Base-by-base conservation (phyloP, 2,888 invertebrate species). In the Hemicrepidius hirtus region DNA sequence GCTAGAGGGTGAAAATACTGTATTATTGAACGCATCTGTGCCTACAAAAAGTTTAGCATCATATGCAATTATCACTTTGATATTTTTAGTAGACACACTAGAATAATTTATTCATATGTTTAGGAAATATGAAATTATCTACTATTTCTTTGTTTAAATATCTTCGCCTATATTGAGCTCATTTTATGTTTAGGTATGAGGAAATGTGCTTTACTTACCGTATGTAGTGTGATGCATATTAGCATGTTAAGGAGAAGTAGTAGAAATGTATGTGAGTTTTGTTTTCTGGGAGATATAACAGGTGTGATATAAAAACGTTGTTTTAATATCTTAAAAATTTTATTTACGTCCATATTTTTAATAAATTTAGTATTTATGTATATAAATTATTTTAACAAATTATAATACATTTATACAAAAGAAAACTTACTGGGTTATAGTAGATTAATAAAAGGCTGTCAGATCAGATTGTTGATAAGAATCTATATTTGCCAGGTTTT, bases 301-400 rank as follows among this genome's bases (percentile, higher is more conserved):
- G 24, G 24, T 24, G 5, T 24, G 5, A 24, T 24, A 24, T 24
- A 24, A 5, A 24, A 3, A 24, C 24, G 24, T 5, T 24, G 24
- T 24, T 5, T 2, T 18, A 35, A 65, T 64, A 63, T 70, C 44
- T 76, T 68, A 75, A 71, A 75, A 75, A 71, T 73, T 75, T 75
- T 70, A 73, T 78, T 76, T 78, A 76, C 76, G 76, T 71, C 74
- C 69, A 76, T 74, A 75, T 74, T 73, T 75, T 76, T 68, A 75
- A 76, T 76, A 76, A 71, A 75, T 74, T 76, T 75, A 74, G 68
- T 72, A 74, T 74, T 73, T 67, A 68, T 73, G 74, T 74, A 65
- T 69, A 72, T 74, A 71, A 69, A 74, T 65, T 64, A 71, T 53
- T 65, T 60, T 65, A 73, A 73, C 68, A 69, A 73, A 68, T 50